Percentiles rank a stretch among this genome's conserved stretches.
Evolutionary conservation across 2,888 invertebrate species (phyloP).

Genomic region (Drosophila silvestris): DNA sequence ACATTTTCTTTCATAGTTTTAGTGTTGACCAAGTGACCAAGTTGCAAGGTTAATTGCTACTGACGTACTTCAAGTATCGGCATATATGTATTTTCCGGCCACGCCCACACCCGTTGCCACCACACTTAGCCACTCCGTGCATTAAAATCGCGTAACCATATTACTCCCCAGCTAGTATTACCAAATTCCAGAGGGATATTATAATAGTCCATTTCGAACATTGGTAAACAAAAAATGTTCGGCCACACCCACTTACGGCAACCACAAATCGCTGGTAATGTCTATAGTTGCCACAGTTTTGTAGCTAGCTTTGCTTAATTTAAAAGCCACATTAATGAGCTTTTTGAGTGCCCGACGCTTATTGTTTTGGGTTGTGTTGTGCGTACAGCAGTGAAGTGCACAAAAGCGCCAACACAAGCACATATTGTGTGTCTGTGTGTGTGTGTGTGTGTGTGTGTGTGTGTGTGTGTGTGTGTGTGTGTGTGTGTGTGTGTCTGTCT

Average conservation of each 20-base stretch:
- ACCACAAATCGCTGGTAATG: background rate
- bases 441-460: background rate
- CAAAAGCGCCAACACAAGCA: slow-evolving; percentile 39
- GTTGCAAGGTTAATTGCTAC: background rate
- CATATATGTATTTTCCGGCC: background rate
- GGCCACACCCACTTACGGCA: background rate
- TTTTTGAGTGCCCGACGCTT: slow-evolving; percentile 4
- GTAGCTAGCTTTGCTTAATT: background rate
- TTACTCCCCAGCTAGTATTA: background rate
- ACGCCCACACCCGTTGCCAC: background rate
- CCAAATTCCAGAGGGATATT: background rate
- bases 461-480: background rate
- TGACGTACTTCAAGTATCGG: background rate
- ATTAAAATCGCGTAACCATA: background rate
- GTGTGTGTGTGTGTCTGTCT: background rate
- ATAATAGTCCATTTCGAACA: background rate
- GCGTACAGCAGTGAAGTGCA: slow-evolving; percentile 42
- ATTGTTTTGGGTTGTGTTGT: slow-evolving; percentile 13
- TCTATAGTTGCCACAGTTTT: background rate
- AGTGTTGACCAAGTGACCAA: background rate
- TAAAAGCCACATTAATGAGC: background rate
- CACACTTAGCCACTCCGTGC: background rate
- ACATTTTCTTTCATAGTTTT: background rate
- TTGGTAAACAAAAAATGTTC: background rate
- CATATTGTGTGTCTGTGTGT: background rate